Conservation (phyloP, 1,140 invertebrate species). For the Teleopsis dalmanni region DNA sequence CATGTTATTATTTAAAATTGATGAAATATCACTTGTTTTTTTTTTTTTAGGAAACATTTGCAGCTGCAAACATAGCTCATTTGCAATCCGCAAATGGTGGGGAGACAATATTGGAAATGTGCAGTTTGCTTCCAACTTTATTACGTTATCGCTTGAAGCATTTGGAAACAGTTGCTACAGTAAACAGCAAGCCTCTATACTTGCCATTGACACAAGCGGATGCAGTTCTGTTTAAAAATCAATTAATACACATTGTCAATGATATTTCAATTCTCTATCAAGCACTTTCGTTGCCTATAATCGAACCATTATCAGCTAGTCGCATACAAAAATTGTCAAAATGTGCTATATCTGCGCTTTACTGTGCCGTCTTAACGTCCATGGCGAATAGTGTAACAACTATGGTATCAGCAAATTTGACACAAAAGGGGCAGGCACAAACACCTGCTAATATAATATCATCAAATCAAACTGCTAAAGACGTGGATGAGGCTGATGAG, state of each 20-base stretch:
- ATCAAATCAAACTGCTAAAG: conserved; percentile 22
- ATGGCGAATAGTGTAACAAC: conserved; percentile 48
- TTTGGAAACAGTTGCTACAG: conserved; percentile 24
- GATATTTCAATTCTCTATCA: conserved; percentile 77
- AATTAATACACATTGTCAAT: conserved; percentile 58
- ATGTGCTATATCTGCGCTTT: conserved; percentile 67
- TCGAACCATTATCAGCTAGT: conserved; percentile 76
- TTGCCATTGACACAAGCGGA: conserved; percentile 34
- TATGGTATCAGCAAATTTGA: conserved; percentile 35
- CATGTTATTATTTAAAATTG: no score
- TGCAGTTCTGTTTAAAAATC: conserved; percentile 33
- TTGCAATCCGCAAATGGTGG: conserved; percentile 44
- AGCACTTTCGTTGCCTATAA: conserved; percentile 73
- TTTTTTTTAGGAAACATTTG: conserved; percentile 48
- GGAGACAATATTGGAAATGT: conserved; percentile 35
- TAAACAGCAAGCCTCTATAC: conserved; percentile 30
- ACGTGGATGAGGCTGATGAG: conserved; percentile 36
- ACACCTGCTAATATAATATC: conserved; percentile 13
- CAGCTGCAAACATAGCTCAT: conserved; percentile 51
- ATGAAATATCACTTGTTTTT: not conserved
- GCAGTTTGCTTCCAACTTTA: conserved; percentile 30
- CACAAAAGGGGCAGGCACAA: conserved; percentile 27
- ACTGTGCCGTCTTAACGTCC: conserved; percentile 68
- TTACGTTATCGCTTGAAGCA: conserved; percentile 37
- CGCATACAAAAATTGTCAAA: conserved; percentile 71